Base-by-base conservation (phyloP, 2,797 vertebrate species). In the Enoplosus armatus region DNA sequence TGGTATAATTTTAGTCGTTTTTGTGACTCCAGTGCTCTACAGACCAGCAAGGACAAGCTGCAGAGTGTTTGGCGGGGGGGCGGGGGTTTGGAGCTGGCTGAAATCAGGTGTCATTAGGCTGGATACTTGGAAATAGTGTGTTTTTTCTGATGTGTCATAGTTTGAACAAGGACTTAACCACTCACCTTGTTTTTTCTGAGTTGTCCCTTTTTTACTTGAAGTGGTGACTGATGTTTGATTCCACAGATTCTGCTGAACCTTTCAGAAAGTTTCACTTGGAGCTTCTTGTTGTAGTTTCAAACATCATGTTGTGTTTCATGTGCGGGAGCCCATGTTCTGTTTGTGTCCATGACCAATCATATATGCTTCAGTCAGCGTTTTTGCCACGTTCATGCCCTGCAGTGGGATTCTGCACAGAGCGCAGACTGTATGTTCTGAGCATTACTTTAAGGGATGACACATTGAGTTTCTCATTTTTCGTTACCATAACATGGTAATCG, bases 121-220 rank as follows among this genome's bases (percentile, higher is more conserved):
- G 75, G 31, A 61, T n/a, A 80, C 59, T 61, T 63, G 68, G 24
- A 58, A 82, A 63, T 69, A n/a, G 11, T 55, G 33, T 61, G 54
- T 7, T 65, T 7, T 65, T 72, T 76, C 54, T 79, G 22, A 71
- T 74, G 70, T 63, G 62, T 84, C 59, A 66, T 82, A 75, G 35
- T 79, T 74, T 73, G 18, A 10, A 59, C n/a, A 43, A 41, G 62
- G 71, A 72, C 22, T 35, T 20, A 80, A 84, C 86, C 83, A 84
- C 77, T 83, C 66, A 14, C 53, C 20, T 43, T 48, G 8, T 63
- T 77, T 75, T 75, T 53, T 69, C 3, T 61, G 53, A 78, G 59
- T 65, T 87, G 33, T 85, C 75, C 37, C 72, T 82, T 75, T 82
- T 75, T 83, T 90, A 91, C 92, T 90, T 92, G 87, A 93, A 92